Evolutionary conservation across 1,140 invertebrate species (phyloP).

Genomic region (Platyura marginata): DNA sequence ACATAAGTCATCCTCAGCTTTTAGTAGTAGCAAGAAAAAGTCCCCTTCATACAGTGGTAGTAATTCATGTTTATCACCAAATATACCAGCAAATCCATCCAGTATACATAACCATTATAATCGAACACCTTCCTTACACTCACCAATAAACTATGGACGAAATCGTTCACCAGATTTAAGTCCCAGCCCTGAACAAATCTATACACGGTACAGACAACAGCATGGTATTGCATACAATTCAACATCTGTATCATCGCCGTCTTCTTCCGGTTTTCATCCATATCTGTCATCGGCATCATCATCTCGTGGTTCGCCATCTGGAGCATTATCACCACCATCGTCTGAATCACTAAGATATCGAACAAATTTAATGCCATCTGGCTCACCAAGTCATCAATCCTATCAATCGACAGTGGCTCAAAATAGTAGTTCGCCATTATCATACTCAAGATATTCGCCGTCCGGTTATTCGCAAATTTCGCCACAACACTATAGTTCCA

Average conservation of each 20-base stretch:
- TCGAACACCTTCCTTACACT: background rate
- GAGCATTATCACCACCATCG: background rate
- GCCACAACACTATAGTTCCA: background rate
- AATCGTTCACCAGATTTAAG: constrained; percentile 1
- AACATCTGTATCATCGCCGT: background rate
- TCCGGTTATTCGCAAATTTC: background rate
- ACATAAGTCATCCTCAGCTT: constrained; percentile 1
- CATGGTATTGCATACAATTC: background rate
- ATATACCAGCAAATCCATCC: background rate
- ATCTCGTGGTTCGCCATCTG: background rate
- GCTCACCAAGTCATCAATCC: background rate
- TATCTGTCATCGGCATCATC: constrained; percentile 1
- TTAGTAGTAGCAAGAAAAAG: constrained; percentile 2
- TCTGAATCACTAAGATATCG: background rate
- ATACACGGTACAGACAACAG: background rate
- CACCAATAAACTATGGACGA: background rate
- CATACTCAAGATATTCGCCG: background rate
- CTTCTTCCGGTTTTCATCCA: constrained; percentile 1
- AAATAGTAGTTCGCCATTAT: constrained; percentile 1
- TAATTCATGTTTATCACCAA: background rate
- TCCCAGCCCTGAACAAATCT: background rate
- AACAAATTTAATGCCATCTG: background rate
- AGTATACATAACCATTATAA: background rate
- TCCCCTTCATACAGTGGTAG: background rate
- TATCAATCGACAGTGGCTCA: background rate